Evolutionary conservation across 2,888 invertebrate genomes (phyloP).

Genomic region (Drosophila subquinaria): DNA sequence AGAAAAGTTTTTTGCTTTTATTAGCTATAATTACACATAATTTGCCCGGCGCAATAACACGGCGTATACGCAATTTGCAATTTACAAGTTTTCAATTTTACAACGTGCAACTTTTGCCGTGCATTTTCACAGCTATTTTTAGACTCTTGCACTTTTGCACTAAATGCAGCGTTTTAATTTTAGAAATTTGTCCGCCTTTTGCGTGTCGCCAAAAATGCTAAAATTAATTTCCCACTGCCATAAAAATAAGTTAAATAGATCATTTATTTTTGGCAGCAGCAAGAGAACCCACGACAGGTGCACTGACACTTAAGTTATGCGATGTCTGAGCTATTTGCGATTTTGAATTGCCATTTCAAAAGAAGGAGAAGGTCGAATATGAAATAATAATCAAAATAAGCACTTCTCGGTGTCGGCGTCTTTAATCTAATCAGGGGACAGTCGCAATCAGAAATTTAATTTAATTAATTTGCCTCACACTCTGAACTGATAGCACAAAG

Average conservation of each 20-base stretch:
- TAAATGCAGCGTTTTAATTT: constrained; percentile 36
- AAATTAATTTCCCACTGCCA: constrained; percentile 44
- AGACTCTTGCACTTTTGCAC: constrained; percentile 35
- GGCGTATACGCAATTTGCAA: constrained; percentile 51
- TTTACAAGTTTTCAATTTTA: constrained; percentile 4
- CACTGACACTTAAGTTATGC: constrained; percentile 51
- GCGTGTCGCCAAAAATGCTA: constrained; percentile 55
- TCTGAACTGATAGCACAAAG: constrained; percentile 23
- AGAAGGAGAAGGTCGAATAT: constrained; percentile 1
- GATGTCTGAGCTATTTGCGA: constrained; percentile 11
- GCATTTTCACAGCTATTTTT: constrained; percentile 12
- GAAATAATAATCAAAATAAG: constrained; percentile 13
- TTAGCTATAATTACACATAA: constrained; percentile 25
- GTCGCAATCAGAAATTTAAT: constrained; percentile 63
- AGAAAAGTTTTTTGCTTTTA: constrained; percentile 1
- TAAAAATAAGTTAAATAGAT: constrained; percentile 37
- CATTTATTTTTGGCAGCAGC: constrained; percentile 41
- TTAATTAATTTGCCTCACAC: constrained; percentile 64
- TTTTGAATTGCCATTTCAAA: not conserved
- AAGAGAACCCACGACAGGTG: constrained; percentile 56
- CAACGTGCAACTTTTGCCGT: constrained; percentile 6
- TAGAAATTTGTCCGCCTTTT: constrained; percentile 53
- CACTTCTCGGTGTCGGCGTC: constrained; percentile 9
- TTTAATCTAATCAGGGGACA: constrained; percentile 61
- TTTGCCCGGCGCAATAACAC: constrained; percentile 10